Conservation (phyloP, 2,888 invertebrate genomes). For the Lepidocyrtoides sp. region DNA sequence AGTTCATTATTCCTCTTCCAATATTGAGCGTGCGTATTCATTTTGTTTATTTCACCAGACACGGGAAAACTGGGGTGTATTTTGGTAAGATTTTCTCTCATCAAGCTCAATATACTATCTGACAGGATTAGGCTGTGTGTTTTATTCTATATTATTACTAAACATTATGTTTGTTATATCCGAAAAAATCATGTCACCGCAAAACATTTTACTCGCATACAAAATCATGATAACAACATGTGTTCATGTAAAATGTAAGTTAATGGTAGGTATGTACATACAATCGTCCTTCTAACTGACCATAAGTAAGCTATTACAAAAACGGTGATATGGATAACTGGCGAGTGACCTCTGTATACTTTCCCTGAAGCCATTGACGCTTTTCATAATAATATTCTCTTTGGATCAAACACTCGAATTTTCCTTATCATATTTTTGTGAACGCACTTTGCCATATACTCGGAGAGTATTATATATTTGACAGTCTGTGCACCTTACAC, state of each 20-base stretch:
- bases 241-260: conserved; percentile 36
- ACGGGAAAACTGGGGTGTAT: too few relatives aligned
- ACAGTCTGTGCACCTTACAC: conserved; percentile 42
- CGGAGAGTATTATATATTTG: not conserved
- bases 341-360: conserved; percentile 62
- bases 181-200: not conserved
- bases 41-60: too few relatives aligned
- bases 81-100: too few relatives aligned
- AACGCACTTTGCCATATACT: not conserved
- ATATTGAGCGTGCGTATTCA: too few relatives aligned
- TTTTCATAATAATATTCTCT: not conserved
- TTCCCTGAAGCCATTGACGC: not conserved
- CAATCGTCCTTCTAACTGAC: conserved; percentile 43
- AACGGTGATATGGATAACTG: conserved; percentile 57
- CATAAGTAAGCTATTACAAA: conserved; percentile 61
- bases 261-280: conserved; percentile 45
- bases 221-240: not conserved
- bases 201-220: not conserved
- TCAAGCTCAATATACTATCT: too few relatives aligned
- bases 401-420: conserved; percentile 36
- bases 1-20: not conserved
- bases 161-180: too few relatives aligned
- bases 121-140: too few relatives aligned
- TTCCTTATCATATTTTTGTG: conserved; percentile 14
- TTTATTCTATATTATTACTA: too few relatives aligned